Conservation (phyloP, 2,888 invertebrate genomes). For the Tholera decimalis region DNA sequence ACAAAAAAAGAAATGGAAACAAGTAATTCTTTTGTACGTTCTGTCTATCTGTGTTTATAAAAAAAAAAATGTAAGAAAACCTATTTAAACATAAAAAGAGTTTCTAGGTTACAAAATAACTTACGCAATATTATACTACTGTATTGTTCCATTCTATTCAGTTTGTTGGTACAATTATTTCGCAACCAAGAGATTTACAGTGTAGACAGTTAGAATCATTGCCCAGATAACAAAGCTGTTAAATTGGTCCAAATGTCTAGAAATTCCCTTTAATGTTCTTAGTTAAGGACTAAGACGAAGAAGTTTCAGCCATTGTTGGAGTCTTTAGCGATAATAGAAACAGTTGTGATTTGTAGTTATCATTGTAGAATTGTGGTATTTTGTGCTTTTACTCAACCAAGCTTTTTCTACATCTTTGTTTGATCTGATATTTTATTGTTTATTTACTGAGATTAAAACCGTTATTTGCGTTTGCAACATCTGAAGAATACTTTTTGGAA, state of each 20-base stretch:
- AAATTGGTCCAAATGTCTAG: constrained; percentile 46
- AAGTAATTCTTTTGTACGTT: no score
- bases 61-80: no score
- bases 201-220: constrained; percentile 41
- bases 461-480: background rate
- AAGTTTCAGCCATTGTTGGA: constrained; percentile 43
- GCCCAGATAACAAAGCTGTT: constrained; percentile 39
- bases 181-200: constrained; percentile 31
- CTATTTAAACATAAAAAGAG: background rate
- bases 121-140: background rate
- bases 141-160: constrained; percentile 2
- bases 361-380: constrained; percentile 3
- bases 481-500: background rate
- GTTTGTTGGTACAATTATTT: constrained; percentile 13
- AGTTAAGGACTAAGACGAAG: constrained; percentile 21
- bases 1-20: no score
- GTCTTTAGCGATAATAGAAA: constrained; percentile 37
- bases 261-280: constrained; percentile 40
- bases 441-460: background rate
- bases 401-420: constrained; percentile 1
- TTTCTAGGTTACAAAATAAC: background rate
- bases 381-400: background rate
- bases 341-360: constrained; percentile 35
- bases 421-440: constrained; percentile 18
- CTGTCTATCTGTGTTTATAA: no score